A percentile compares a stretch with the other conserved stretches of the same genome.
Evolutionary conservation across 1,140 invertebrate genomes (phyloP).

Genomic region (Scaptomyza pallida): DNA sequence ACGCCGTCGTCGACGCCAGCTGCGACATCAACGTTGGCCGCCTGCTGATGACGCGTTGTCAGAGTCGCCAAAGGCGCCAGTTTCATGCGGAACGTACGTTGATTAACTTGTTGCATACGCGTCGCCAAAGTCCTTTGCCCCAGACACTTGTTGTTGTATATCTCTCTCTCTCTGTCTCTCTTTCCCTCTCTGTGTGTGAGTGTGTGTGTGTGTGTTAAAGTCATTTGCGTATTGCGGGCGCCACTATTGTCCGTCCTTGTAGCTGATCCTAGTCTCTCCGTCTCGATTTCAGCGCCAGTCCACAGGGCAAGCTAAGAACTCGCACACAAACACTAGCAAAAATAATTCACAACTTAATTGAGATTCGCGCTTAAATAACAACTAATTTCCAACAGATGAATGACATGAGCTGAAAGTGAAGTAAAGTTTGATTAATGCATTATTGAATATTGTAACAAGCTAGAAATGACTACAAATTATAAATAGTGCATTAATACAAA

Average conservation of each 20-base stretch:
- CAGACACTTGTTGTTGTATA: conserved; percentile 46
- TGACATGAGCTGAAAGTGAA: conserved; percentile 24
- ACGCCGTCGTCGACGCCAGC: conserved; percentile 31
- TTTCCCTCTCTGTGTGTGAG: conserved; percentile 1
- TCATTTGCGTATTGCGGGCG: conserved; percentile 70
- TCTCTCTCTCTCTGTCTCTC: neutral
- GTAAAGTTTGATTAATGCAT: neutral
- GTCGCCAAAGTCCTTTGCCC: conserved; percentile 46
- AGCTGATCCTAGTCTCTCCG: neutral
- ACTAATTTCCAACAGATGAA: neutral
- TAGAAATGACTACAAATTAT: too few species aligned
- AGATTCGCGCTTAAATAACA: conserved; percentile 28
- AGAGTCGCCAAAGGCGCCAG: conserved; percentile 63
- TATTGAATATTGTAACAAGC: too few species aligned
- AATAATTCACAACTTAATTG: conserved; percentile 4
- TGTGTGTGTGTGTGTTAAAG: conserved; percentile 40
- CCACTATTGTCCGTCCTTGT: conserved; percentile 27
- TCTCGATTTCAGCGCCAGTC: conserved; percentile 9
- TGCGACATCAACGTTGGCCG: conserved; percentile 42
- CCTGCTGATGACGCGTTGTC: conserved; percentile 53
- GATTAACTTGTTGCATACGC: conserved; percentile 82
- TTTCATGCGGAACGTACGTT: conserved; percentile 78
- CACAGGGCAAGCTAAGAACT: neutral
- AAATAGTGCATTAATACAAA: too few species aligned
- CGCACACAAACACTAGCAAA: conserved; percentile 30